Evolutionary conservation across 2,888 invertebrate species (phyloP).

Genomic region (Diabrotica balteata): DNA sequence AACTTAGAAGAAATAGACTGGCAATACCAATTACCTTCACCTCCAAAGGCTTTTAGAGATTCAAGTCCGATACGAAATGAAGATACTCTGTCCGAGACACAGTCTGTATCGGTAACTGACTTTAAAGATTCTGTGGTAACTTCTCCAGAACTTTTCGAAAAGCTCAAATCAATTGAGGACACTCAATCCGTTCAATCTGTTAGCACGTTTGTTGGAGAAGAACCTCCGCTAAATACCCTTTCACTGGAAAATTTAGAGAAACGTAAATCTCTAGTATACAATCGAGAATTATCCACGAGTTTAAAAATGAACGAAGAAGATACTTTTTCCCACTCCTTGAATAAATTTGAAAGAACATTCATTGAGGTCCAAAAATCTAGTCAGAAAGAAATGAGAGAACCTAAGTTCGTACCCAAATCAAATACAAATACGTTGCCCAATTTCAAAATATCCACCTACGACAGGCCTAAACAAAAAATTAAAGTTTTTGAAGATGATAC

Average conservation of each 20-base stretch:
- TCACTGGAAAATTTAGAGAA: slow-evolving; percentile 59
- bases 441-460: slow-evolving; percentile 60
- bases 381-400: slow-evolving; percentile 30
- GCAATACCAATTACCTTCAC: slow-evolving; percentile 68
- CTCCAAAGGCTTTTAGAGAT: slow-evolving; percentile 67
- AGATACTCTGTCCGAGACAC: slow-evolving; percentile 35
- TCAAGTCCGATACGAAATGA: slow-evolving; percentile 51
- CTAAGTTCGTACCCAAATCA: slow-evolving; percentile 25
- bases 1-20: slow-evolving; percentile 56
- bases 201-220: slow-evolving; percentile 50
- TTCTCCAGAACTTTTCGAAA: slow-evolving; percentile 57
- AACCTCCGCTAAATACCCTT: slow-evolving; percentile 53
- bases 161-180: slow-evolving; percentile 53
- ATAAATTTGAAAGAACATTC: slow-evolving; percentile 44
- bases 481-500: slow-evolving; percentile 61
- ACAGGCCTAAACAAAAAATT: slow-evolving; percentile 57
- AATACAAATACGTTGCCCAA: slow-evolving; percentile 54
- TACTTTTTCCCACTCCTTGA: slow-evolving; percentile 44
- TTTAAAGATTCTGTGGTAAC: slow-evolving; percentile 58
- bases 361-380: slow-evolving; percentile 43
- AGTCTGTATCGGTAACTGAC: slow-evolving; percentile 44
- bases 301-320: slow-evolving; percentile 53
- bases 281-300: slow-evolving; percentile 59
- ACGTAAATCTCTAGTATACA: slow-evolving; percentile 58
- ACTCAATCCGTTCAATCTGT: slow-evolving; percentile 47